Evolutionary conservation across 1,140 invertebrate species (phyloP).

Genomic region (Adelges cooleyi): DNA sequence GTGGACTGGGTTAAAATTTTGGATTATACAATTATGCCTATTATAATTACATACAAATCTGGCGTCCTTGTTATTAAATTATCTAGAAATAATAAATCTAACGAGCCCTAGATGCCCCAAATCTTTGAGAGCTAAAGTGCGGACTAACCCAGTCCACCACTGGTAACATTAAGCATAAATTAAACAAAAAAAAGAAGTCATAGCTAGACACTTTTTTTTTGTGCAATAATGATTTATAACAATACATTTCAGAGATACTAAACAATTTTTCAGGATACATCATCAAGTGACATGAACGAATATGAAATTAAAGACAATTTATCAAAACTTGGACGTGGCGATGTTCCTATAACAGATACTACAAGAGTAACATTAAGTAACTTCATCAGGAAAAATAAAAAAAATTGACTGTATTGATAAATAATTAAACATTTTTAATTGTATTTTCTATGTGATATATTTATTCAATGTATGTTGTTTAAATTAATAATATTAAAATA

Average conservation of each 20-base stretch:
- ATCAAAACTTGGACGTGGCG: not conserved
- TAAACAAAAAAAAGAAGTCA: too few relatives aligned
- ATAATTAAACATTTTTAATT: too few relatives aligned
- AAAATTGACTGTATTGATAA: not conserved
- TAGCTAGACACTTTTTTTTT: too few relatives aligned
- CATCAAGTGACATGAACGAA: not conserved
- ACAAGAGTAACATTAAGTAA: not conserved
- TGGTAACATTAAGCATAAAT: too few relatives aligned
- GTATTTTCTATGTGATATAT: too few relatives aligned
- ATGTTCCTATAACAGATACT: not conserved
- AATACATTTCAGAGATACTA: too few relatives aligned
- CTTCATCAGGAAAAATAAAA: not conserved
- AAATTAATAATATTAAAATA: too few relatives aligned
- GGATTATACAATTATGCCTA: not conserved
- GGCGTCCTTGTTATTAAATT: not conserved
- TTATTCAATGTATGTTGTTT: too few relatives aligned
- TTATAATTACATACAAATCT: not conserved
- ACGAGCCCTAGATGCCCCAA: not conserved
- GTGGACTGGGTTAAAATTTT: not conserved
- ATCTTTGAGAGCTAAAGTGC: not conserved
- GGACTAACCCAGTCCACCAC: too few relatives aligned
- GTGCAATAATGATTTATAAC: too few relatives aligned
- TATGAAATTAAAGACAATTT: slow-evolving; percentile 16
- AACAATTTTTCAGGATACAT: not conserved
- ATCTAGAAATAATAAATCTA: not conserved